These are phyloP conservation scores for Eurypyga helias DNA, from an alignment of 2,113 vertebrate species.

Conservation along the genomic window DNA sequence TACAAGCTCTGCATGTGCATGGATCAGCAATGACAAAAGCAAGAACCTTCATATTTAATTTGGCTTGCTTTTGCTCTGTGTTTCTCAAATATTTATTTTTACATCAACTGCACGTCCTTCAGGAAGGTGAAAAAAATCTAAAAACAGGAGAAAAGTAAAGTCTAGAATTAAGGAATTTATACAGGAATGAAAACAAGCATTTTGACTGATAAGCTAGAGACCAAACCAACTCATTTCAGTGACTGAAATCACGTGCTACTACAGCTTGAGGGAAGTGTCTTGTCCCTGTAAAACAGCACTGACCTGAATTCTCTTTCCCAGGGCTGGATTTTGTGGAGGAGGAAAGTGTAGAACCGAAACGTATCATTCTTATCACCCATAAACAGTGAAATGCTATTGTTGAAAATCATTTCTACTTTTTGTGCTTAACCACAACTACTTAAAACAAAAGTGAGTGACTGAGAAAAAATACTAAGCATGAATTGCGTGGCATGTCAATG, in stretches of 20 bases:
- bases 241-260: not conserved
- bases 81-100: not conserved
- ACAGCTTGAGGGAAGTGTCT: not conserved
- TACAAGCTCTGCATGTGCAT: not conserved
- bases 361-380: not conserved
- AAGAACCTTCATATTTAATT: not conserved
- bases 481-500: not conserved
- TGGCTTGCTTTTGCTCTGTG: accelerated
- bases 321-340: not conserved
- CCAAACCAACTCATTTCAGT: not conserved
- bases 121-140: not conserved
- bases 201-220: not conserved
- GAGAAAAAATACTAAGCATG: not conserved
- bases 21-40: not conserved
- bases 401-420: not conserved
- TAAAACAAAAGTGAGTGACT: not conserved
- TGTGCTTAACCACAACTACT: not conserved
- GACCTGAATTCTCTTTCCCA: not conserved
- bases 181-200: not conserved
- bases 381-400: not conserved
- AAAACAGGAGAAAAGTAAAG: not conserved
- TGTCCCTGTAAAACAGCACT: not conserved
- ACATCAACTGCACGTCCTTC: not conserved
- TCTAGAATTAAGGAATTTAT: not conserved
- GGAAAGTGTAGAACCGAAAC: not conserved